These are phyloP conservation scores for Stenodera caucasica DNA, from an alignment of 2,888 invertebrate species.

Conservation along the genomic window DNA sequence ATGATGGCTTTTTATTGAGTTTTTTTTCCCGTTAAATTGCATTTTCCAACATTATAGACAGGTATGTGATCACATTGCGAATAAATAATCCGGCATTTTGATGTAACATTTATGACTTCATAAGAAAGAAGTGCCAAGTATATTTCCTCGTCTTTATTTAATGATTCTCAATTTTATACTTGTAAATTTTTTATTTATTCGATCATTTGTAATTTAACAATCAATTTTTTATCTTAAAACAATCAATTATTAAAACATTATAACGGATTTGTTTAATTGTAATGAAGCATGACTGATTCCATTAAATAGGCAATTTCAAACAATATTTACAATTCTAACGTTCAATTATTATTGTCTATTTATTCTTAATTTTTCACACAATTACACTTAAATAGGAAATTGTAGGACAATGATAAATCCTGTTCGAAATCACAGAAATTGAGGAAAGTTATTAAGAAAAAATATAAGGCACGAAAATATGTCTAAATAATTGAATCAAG, in stretches of 20 bases:
- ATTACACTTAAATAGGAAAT: no score
- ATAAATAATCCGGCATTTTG: slow-evolving; percentile 1
- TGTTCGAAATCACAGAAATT: no score
- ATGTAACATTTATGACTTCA: slow-evolving; percentile 7
- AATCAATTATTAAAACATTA: not conserved
- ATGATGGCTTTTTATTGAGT: not conserved
- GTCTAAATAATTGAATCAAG: no score
- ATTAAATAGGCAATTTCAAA: not conserved
- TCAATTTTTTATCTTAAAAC: not conserved
- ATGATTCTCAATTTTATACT: no score
- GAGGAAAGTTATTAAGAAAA: no score
- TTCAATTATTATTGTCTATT: not conserved
- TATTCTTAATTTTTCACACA: no score
- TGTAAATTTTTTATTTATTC: not conserved
- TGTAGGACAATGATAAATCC: no score
- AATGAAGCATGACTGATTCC: not conserved
- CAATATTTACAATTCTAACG: not conserved
- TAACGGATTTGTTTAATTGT: not conserved
- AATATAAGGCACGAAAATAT: no score
- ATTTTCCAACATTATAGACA: not conserved
- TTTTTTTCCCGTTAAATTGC: not conserved
- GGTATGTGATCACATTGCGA: not conserved
- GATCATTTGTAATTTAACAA: not conserved
- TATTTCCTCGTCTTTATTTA: not conserved
- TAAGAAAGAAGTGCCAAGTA: not conserved